phyloP scores from a whole-genome alignment of 2,888 invertebrate species.

The Apamea epomidion region DNA sequence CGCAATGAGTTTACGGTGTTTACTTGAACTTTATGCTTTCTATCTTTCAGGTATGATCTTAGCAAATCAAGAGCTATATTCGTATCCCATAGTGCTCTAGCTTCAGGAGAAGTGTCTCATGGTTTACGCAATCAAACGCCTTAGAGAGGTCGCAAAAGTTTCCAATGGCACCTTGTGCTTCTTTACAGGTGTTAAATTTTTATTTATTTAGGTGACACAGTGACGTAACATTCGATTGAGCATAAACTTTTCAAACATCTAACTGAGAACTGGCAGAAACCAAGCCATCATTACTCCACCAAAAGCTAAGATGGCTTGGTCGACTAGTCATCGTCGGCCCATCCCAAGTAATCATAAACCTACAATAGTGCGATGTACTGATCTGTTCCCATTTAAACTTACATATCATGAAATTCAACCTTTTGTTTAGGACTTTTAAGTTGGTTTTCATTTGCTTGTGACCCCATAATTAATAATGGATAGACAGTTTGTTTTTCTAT shows the following conservation, averaged over 20 bases:
- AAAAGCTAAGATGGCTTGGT: background rate
- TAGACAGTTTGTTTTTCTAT: constrained; percentile 23
- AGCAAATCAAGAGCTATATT: background rate
- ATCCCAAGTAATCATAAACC: constrained; percentile 9
- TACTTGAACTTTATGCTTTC: background rate
- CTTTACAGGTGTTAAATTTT: too few relatives aligned
- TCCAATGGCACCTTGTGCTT: too few relatives aligned
- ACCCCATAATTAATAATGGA: constrained; percentile 19
- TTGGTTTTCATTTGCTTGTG: constrained; percentile 2
- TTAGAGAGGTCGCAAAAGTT: too few relatives aligned
- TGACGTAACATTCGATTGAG: too few relatives aligned
- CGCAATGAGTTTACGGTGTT: background rate
- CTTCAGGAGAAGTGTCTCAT: background rate
- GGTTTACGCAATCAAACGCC: too few relatives aligned
- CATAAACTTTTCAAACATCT: too few relatives aligned
- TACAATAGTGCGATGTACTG: constrained; percentile 30
- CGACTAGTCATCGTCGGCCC: background rate
- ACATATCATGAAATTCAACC: background rate
- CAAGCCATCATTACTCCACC: background rate
- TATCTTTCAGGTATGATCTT: background rate
- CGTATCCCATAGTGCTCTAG: background rate
- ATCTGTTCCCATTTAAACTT: constrained; percentile 27
- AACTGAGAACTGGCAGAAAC: too few relatives aligned
- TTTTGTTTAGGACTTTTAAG: background rate
- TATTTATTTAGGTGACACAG: too few relatives aligned